Evolutionary conservation across 1,140 invertebrate genomes (phyloP).

Genomic region (Atta colombica): DNA sequence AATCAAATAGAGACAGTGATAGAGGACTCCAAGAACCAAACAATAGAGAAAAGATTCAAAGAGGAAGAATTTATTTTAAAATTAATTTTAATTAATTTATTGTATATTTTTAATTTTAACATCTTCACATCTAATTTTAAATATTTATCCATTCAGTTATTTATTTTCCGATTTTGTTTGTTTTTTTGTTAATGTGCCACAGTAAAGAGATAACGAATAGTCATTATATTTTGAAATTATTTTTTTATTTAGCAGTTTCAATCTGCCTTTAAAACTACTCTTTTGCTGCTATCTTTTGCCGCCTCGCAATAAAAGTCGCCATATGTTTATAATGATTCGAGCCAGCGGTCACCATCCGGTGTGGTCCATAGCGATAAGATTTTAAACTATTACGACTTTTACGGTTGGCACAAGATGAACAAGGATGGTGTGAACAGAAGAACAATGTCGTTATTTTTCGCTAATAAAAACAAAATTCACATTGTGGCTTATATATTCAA

Average conservation of each 20-base stretch:
- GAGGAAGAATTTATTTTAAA: not conserved
- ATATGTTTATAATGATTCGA: conserved; percentile 60
- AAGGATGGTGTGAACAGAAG: conserved; percentile 19
- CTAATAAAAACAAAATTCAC: not conserved
- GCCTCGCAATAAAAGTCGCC: conserved; percentile 48
- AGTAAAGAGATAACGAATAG: no score
- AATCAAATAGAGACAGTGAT: not conserved
- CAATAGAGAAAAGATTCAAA: not conserved
- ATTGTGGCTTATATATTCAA: not conserved
- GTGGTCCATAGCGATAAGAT: conserved; percentile 54
- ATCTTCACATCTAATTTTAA: not conserved
- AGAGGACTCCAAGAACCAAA: not conserved
- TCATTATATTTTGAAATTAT: not conserved
- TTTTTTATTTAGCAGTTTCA: not conserved
- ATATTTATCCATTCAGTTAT: not conserved
- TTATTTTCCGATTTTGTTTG: not conserved
- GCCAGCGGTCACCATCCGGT: conserved; percentile 29
- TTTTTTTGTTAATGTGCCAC: not conserved
- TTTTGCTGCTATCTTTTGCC: conserved; percentile 5
- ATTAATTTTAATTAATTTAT: not conserved
- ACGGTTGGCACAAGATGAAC: conserved; percentile 24
- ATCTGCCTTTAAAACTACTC: not conserved
- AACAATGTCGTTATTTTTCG: conserved; percentile 3
- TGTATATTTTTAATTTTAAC: not conserved
- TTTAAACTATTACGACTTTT: conserved; percentile 55